phyloP scores from a whole-genome alignment of 2,797 vertebrate genomes.

The Spondyliosoma cantharus region DNA sequence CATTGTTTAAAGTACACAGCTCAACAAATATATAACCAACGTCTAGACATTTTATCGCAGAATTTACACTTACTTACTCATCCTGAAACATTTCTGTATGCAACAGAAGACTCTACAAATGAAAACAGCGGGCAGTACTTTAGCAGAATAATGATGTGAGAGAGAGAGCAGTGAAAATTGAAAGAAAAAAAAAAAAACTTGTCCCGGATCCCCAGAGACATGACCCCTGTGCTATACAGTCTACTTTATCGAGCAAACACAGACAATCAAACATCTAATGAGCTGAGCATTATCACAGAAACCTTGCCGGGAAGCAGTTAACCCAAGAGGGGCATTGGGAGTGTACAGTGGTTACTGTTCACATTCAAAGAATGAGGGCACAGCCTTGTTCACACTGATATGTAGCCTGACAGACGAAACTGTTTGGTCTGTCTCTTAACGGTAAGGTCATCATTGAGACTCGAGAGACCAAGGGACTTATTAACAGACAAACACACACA shows the following conservation, averaged over 20 bases:
- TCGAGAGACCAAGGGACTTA: not conserved
- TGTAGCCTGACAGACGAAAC: slow-evolving; percentile 25
- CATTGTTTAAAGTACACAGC: no score
- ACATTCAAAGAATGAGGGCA: slow-evolving; percentile 32
- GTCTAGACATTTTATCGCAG: no score
- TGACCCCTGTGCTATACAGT: not conserved
- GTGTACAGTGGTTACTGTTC: not conserved
- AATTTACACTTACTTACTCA: not conserved
- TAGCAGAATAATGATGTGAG: not conserved
- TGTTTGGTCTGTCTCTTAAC: slow-evolving; percentile 49
- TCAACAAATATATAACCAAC: no score
- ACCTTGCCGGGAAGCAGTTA: not conserved
- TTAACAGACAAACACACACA: slow-evolving; percentile 4
- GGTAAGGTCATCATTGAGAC: slow-evolving; percentile 43
- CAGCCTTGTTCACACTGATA: slow-evolving; percentile 43
- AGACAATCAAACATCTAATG: slow-evolving; percentile 25
- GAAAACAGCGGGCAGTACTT: not conserved
- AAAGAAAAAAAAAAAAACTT: slow-evolving; percentile 7
- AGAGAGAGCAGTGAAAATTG: slow-evolving; percentile 10
- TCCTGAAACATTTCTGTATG: not conserved
- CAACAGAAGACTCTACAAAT: not conserved
- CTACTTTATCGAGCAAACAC: slow-evolving; percentile 27
- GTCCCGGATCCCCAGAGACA: slow-evolving; percentile 21
- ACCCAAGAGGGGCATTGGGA: not conserved
- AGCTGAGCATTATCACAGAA: slow-evolving; percentile 17